phyloP scores from a whole-genome alignment of 2,888 invertebrate genomes.

The Digitonthophagus gazella region DNA sequence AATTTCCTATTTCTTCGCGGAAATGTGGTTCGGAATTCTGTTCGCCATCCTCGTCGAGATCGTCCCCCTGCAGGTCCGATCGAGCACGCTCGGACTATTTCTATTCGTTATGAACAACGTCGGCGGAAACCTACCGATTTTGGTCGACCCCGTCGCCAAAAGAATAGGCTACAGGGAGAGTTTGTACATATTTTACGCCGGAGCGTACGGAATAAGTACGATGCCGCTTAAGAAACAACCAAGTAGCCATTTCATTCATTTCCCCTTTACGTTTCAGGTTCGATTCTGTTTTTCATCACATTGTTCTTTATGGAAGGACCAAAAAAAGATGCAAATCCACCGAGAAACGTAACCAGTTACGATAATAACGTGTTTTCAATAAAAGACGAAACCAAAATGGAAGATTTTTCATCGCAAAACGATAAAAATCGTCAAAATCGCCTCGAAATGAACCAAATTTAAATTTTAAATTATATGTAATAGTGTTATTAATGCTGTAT shows the following conservation, averaged over 20 bases:
- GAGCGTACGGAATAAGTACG: slow-evolving; percentile 83
- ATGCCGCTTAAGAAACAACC: slow-evolving; percentile 40
- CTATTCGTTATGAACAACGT: slow-evolving; percentile 92
- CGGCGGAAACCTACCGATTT: slow-evolving; percentile 84
- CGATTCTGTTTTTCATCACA: slow-evolving; percentile 76
- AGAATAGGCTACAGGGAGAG: slow-evolving; percentile 79
- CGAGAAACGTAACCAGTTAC: slow-evolving; percentile 38
- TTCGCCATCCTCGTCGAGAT: slow-evolving; percentile 89
- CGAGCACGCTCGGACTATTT: slow-evolving; percentile 83
- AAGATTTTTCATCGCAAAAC: too few species aligned
- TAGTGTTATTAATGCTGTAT: too few species aligned
- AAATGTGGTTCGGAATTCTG: slow-evolving; percentile 94
- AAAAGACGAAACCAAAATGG: slow-evolving; percentile 41
- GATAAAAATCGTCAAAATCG: slow-evolving; percentile 19
- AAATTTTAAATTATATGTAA: too few species aligned
- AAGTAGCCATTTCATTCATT: slow-evolving; percentile 1
- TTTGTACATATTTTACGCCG: slow-evolving; percentile 84
- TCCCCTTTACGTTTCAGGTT: slow-evolving; percentile 59
- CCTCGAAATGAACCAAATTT: slow-evolving; percentile 34
- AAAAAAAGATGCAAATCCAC: slow-evolving; percentile 17
- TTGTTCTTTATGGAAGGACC: slow-evolving; percentile 77
- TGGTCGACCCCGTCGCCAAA: slow-evolving; percentile 82
- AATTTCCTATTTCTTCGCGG: slow-evolving; percentile 86
- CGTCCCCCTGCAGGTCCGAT: slow-evolving; percentile 76
- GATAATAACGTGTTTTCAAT: slow-evolving; percentile 47